phyloP scores from a whole-genome alignment of 2,797 vertebrate species.

The Myripristis murdjan region DNA sequence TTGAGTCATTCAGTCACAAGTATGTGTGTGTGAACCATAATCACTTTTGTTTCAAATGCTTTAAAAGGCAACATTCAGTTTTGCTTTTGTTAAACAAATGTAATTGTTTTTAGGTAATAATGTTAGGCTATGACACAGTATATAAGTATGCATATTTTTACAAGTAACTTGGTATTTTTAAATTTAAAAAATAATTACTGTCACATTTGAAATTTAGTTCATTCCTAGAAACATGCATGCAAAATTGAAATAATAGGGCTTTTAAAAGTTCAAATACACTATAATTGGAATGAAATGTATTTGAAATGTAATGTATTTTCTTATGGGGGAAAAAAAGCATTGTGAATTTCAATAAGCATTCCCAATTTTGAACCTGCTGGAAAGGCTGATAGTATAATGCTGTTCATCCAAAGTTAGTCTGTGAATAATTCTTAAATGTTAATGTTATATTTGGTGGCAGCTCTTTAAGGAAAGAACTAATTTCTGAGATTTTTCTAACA shows the following conservation, averaged over 20 bases:
- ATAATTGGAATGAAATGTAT: no score
- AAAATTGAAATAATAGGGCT: no score
- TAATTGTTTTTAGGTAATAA: no score
- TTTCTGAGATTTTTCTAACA: slow-evolving; percentile 27
- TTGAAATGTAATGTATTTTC: no score
- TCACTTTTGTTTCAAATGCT: not conserved
- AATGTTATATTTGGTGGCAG: slow-evolving; percentile 30
- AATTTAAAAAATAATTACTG: no score
- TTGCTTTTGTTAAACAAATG: not conserved
- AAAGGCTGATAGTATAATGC: slow-evolving; percentile 17
- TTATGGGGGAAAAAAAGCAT: not conserved
- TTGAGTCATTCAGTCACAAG: not conserved
- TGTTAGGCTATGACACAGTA: no score
- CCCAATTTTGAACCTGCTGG: not conserved
- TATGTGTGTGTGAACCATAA: not conserved
- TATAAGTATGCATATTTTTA: no score
- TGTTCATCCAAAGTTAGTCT: slow-evolving; percentile 29
- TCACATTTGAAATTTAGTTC: no score
- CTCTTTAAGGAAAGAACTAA: slow-evolving; percentile 22
- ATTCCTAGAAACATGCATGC: no score
- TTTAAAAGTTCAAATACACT: no score
- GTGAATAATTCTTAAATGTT: slow-evolving; percentile 32
- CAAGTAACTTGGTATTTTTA: no score
- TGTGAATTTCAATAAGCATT: not conserved
- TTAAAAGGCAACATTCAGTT: not conserved